A percentile compares a stretch with the other conserved stretches of the same genome.
Conservation (phyloP, 1,140 invertebrate genomes). For the Drosophila obscura region DNA sequence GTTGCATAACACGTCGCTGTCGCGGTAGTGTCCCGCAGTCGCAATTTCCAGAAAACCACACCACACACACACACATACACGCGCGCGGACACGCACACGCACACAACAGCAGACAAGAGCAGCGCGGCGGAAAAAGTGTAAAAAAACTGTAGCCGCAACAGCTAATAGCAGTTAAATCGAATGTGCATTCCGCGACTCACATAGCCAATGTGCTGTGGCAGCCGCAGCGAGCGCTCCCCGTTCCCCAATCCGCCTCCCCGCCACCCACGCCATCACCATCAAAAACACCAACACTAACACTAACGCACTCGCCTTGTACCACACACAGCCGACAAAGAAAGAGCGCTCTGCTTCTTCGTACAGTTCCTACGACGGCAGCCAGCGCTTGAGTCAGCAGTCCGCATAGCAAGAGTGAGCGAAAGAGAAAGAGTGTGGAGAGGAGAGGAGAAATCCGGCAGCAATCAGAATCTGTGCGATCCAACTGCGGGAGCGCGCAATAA, state of each 20-base stretch:
- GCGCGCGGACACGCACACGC: slow-evolving; percentile 16
- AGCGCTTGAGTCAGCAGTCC: slow-evolving; percentile 23
- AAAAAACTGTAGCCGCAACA: slow-evolving; percentile 20
- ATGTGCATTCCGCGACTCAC: slow-evolving; percentile 53
- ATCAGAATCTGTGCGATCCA: slow-evolving; percentile 11
- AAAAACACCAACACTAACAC: slow-evolving; percentile 30
- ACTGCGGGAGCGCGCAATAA: slow-evolving; percentile 34
- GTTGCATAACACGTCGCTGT: slow-evolving; percentile 74
- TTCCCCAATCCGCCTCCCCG: slow-evolving; percentile 23
- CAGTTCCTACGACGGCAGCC: slow-evolving; percentile 65
- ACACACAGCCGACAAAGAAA: slow-evolving; percentile 75
- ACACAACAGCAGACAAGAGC: slow-evolving; percentile 34
- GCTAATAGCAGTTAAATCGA: slow-evolving; percentile 28
- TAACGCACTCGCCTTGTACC: slow-evolving; percentile 38
- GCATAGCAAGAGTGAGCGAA: slow-evolving; percentile 8
- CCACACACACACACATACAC: slow-evolving; percentile 35
- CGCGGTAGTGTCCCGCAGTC: slow-evolving; percentile 61
- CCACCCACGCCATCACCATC: slow-evolving; percentile 27
- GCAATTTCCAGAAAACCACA: slow-evolving; percentile 78
- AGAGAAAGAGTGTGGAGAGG: slow-evolving; percentile 1
- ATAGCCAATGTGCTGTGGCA: slow-evolving; percentile 64
- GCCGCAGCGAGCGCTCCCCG: slow-evolving; percentile 6
- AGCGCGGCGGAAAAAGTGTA: slow-evolving; percentile 64
- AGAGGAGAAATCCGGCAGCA: slow-evolving; percentile 1
- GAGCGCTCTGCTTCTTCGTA: slow-evolving; percentile 66